These are phyloP conservation scores for Boulengerochromis microlepis DNA, from an alignment of 2,113 vertebrate genomes.

Conservation along the genomic window DNA sequence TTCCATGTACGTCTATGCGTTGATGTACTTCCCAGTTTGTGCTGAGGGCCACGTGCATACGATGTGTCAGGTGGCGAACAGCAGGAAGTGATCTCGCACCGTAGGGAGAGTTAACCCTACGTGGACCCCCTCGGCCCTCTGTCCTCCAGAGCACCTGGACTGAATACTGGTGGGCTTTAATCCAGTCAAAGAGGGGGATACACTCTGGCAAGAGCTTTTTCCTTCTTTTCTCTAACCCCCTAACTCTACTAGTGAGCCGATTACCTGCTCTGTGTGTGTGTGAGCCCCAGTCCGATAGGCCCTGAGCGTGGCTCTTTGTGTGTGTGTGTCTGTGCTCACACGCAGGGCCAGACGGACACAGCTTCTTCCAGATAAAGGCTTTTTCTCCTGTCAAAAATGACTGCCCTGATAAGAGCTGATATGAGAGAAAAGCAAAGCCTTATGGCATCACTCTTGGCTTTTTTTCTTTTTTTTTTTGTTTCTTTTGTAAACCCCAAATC, in stretches of 20 bases:
- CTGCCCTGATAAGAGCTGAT: slow-evolving; percentile 59
- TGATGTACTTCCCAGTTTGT: neutral
- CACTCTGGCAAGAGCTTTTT: slow-evolving; percentile 40
- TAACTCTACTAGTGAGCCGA: slow-evolving; percentile 55
- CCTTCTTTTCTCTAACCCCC: slow-evolving; percentile 29
- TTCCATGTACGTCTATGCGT: neutral
- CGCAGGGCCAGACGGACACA: slow-evolving; percentile 37
- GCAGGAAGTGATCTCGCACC: slow-evolving; percentile 18
- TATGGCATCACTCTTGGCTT: slow-evolving; percentile 48
- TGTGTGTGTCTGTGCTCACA: neutral
- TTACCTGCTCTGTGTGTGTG: slow-evolving; percentile 67
- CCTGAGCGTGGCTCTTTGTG: neutral
- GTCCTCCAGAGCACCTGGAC: slow-evolving; percentile 46
- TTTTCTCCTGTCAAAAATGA: slow-evolving; percentile 62
- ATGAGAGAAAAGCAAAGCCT: slow-evolving; percentile 56
- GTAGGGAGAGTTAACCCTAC: slow-evolving; percentile 9
- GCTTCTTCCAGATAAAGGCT: slow-evolving; percentile 58
- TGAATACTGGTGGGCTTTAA: slow-evolving; percentile 46
- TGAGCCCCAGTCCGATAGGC: neutral
- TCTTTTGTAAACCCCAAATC: slow-evolving; percentile 58
- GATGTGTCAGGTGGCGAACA: slow-evolving; percentile 25
- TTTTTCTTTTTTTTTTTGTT: neutral
- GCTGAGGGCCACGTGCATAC: neutral
- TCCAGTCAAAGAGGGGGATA: slow-evolving; percentile 53
- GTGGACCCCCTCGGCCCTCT: slow-evolving; percentile 21